Percentiles rank a stretch among this genome's conserved stretches.
Conservation (phyloP, 2,888 invertebrate genomes). For the Synanthedon andrenaeformis region DNA sequence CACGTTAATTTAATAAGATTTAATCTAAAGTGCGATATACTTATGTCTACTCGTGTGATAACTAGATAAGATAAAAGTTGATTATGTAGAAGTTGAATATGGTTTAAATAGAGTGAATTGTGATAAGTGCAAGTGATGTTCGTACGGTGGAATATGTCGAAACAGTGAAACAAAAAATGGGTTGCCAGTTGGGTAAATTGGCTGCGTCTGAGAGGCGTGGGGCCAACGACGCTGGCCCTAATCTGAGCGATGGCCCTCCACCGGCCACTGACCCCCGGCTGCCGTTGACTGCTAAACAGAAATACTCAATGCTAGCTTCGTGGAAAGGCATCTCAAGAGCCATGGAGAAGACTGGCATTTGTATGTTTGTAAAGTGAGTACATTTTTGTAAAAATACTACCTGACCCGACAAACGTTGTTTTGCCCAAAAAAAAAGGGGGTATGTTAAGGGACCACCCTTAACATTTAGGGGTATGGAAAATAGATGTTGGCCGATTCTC, state of each 20-base stretch:
- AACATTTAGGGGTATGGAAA: no score
- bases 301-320: conserved; percentile 88
- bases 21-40: background rate
- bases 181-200: conserved; percentile 82
- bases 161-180: conserved; percentile 60
- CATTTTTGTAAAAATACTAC: conserved; percentile 1
- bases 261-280: conserved; percentile 81
- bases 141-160: conserved; percentile 9
- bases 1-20: conserved; percentile 1
- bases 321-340: conserved; percentile 93
- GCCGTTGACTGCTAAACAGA: conserved; percentile 87
- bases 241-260: conserved; percentile 70
- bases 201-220: conserved; percentile 68
- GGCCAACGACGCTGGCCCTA: conserved; percentile 47
- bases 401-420: no score
- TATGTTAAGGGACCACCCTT: no score
- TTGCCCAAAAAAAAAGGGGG: no score
- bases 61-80: background rate
- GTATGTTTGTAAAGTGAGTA: conserved; percentile 93
- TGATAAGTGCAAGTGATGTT: conserved; percentile 1
- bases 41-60: background rate
- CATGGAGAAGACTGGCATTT: conserved; percentile 88
- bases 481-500: no score
- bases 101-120: background rate
- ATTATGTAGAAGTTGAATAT: background rate